A percentile compares a stretch with the other conserved stretches of the same genome.
Conservation (phyloP, 2,113 vertebrate genomes). For the Indicator indicator region DNA sequence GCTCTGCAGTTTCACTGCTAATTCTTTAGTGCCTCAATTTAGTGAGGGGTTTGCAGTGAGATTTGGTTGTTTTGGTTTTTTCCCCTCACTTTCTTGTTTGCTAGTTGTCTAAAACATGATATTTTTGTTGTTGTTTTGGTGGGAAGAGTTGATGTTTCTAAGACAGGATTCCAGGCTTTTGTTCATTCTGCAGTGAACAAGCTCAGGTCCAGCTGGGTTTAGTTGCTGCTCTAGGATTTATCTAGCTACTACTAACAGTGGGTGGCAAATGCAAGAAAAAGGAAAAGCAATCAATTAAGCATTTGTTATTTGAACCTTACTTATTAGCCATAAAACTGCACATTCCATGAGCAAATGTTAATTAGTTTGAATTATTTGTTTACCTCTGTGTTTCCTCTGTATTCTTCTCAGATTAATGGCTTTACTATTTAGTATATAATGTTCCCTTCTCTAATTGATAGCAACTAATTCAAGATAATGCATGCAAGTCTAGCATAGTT, state of each 20-base stretch:
- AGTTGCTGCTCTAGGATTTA: conserved; percentile 51
- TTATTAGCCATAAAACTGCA: conserved; percentile 52
- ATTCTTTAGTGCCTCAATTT: background rate
- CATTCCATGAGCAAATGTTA: conserved; percentile 43
- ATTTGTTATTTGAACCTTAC: conserved; percentile 46
- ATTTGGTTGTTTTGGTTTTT: background rate
- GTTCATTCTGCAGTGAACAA: background rate
- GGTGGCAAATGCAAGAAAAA: conserved; percentile 50
- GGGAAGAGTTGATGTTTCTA: background rate
- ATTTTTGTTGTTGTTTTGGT: background rate
- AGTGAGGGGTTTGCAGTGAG: background rate
- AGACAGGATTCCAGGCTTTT: background rate
- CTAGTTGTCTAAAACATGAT: background rate
- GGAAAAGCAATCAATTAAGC: conserved; percentile 43
- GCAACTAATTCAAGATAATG: conserved; percentile 4
- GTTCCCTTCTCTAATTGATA: conserved; percentile 44
- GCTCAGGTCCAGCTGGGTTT: background rate
- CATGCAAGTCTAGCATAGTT: background rate
- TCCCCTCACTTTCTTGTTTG: background rate
- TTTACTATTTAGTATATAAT: conserved; percentile 9
- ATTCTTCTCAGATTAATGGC: conserved; percentile 50
- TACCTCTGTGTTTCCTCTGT: conserved; percentile 41
- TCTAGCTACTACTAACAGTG: conserved; percentile 27
- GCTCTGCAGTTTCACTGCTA: background rate
- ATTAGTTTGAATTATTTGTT: conserved; percentile 74